These are phyloP conservation scores for Hecatera dysodea DNA, from an alignment of 2,888 invertebrate species.

Conservation along the genomic window DNA sequence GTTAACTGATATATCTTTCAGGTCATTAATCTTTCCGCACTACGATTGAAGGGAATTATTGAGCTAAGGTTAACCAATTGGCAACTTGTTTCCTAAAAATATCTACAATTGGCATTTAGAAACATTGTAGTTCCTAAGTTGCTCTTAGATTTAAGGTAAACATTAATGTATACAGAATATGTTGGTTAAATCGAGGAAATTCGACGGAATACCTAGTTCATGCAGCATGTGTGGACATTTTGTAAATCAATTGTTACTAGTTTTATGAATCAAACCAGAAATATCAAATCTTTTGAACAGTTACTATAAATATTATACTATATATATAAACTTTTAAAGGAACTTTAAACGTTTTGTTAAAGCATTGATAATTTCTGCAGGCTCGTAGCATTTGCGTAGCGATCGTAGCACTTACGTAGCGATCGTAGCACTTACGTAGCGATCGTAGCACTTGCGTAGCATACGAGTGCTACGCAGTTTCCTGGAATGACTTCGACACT, in stretches of 20 bases:
- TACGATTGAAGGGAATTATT: conserved; percentile 18
- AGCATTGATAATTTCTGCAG: not conserved
- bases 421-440: conserved; percentile 6
- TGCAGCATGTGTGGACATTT: not conserved
- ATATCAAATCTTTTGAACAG: too few species aligned
- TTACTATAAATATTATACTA: not conserved
- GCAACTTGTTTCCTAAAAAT: conserved; percentile 18
- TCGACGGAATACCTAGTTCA: not conserved
- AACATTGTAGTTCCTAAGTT: conserved; percentile 18
- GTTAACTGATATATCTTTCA: conserved; percentile 36
- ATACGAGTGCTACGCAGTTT: too few species aligned
- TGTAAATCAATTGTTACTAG: not conserved
- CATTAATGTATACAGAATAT: not conserved
- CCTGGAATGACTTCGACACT: too few species aligned
- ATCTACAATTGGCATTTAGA: conserved; percentile 12
- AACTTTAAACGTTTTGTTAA: not conserved
- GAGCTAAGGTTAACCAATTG: conserved; percentile 24
- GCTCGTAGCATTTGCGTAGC: conserved; percentile 1
- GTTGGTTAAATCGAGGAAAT: not conserved
- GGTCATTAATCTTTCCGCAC: conserved; percentile 21
- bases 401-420: not conserved
- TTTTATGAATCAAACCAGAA: not conserved
- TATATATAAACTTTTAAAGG: not conserved
- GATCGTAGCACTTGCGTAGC: conserved; percentile 16
- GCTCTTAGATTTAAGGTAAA: not conserved